Evolutionary conservation across 2,113 vertebrate species (phyloP).

Genomic region (Daubentonia madagascariensis): DNA sequence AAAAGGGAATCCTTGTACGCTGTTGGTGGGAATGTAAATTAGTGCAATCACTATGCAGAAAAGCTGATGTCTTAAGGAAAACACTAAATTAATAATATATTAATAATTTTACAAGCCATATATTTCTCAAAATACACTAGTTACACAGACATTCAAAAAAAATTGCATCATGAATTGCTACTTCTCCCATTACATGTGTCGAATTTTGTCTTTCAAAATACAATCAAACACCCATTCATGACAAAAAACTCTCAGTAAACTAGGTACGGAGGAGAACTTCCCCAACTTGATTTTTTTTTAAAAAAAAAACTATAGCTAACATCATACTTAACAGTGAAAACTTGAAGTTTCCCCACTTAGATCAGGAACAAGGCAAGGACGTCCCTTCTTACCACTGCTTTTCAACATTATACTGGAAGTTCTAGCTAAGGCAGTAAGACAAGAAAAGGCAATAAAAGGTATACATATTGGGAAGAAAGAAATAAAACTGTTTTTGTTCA

Average conservation of each 20-base stretch:
- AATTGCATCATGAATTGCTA: background rate
- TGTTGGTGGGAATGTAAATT: too few species aligned
- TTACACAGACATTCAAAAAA: background rate
- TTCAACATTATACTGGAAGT: background rate
- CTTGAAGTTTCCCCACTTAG: too few species aligned
- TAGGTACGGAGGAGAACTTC: background rate
- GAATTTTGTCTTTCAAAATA: background rate
- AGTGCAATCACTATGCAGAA: background rate
- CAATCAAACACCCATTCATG: background rate
- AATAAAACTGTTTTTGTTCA: background rate
- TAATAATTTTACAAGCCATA: background rate
- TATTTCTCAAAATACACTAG: conserved; percentile 1
- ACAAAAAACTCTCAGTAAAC: background rate
- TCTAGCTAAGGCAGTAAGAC: background rate
- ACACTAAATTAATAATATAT: background rate
- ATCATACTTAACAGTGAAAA: background rate
- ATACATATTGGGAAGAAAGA: too few species aligned
- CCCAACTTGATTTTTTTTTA: background rate
- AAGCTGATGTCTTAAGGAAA: background rate
- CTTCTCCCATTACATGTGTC: background rate
- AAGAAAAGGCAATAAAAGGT: background rate
- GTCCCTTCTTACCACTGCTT: background rate
- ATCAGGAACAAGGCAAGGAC: background rate
- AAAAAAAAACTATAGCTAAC: background rate
- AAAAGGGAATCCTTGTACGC: too few species aligned